phyloP scores from a whole-genome alignment of 2,113 vertebrate species.

The Pyrgilauda ruficollis region DNA sequence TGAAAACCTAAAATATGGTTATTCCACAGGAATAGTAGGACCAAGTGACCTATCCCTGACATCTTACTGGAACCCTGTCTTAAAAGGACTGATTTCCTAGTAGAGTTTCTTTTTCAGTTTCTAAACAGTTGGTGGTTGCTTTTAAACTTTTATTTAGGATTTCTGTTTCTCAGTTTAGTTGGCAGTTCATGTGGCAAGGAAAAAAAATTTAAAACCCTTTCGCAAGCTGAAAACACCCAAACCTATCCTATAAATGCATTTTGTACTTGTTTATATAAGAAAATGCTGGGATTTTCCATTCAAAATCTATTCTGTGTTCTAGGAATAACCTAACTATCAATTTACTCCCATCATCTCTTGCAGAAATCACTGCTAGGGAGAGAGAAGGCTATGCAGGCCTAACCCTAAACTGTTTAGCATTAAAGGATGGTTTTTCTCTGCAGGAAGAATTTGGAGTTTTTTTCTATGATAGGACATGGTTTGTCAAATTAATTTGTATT shows the following conservation, averaged over 20 bases:
- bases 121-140: conserved; percentile 13
- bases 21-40: neutral
- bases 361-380: neutral
- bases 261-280: conserved; percentile 8
- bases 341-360: neutral
- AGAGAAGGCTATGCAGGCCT: neutral
- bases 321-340: neutral
- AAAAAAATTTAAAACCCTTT: neutral
- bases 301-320: neutral
- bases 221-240: conserved; percentile 10
- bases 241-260: conserved; percentile 4
- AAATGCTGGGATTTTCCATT: conserved; percentile 26
- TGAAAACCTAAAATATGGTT: conserved; percentile 2
- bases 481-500: neutral
- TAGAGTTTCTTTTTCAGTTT: conserved; percentile 6
- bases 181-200: conserved; percentile 3
- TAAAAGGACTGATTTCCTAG: conserved; percentile 12
- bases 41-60: conserved; percentile 24
- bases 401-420: neutral
- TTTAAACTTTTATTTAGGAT: conserved; percentile 60
- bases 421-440: neutral
- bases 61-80: neutral
- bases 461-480: neutral
- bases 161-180: conserved; percentile 47
- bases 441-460: neutral